A percentile compares a stretch with the other conserved stretches of the same genome.
Evolutionary conservation across 2,888 invertebrate species (phyloP).

Genomic region (Drosophila mulleri): DNA sequence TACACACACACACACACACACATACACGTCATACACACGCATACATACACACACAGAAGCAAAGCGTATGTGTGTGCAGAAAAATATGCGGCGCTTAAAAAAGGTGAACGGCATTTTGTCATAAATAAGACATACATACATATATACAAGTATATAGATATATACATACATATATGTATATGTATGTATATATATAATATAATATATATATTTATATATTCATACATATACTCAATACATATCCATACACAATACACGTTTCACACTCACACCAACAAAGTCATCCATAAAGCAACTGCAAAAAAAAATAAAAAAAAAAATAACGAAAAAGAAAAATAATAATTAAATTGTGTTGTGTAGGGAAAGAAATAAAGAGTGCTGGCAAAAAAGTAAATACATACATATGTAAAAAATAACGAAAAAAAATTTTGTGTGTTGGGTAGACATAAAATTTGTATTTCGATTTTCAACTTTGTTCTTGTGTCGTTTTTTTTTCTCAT

Average conservation of each 20-base stretch:
- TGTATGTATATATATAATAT: no score
- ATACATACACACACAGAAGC: conserved; percentile 42
- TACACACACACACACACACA: conserved; percentile 26
- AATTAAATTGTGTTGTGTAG: conserved; percentile 37
- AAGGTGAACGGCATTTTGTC: conserved; percentile 82
- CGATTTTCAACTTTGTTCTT: conserved; percentile 68
- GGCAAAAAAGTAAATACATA: conserved; percentile 30
- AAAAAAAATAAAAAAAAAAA: conserved; percentile 11
- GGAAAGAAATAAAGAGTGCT: conserved; percentile 18
- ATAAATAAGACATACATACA: conserved; percentile 45
- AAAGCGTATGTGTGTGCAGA: conserved; percentile 78
- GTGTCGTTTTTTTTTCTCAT: conserved; percentile 55
- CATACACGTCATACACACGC: conserved; percentile 38
- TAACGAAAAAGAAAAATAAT: not conserved
- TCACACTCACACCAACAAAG: not conserved
- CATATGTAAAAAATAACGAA: conserved; percentile 24
- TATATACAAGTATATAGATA: no score
- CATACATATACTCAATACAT: not conserved
- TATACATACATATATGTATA: no score
- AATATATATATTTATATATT: no score
- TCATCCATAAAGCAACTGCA: conserved; percentile 30
- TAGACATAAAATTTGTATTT: conserved; percentile 78
- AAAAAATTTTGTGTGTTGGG: conserved; percentile 45
- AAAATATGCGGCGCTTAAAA: conserved; percentile 83
- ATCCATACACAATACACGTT: not conserved